Percentiles rank a stretch among this genome's conserved stretches.
phyloP scores from a whole-genome alignment of 2,888 invertebrate species.

The Atherix ibis region DNA sequence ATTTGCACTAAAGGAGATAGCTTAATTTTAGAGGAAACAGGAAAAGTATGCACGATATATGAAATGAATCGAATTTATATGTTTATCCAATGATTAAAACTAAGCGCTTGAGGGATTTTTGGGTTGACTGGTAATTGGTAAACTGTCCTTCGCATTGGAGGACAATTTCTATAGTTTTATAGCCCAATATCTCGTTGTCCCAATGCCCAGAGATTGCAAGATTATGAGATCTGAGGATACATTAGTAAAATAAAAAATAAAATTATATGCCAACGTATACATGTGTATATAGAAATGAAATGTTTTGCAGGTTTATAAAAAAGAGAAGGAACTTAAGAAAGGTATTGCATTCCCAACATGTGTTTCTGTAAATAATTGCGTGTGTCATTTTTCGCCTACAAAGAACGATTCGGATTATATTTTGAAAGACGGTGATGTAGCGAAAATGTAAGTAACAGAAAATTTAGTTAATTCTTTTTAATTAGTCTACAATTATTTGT shows the following conservation, averaged over 20 bases:
- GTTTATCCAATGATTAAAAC: slow-evolving; percentile 31
- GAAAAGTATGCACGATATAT: slow-evolving; percentile 63
- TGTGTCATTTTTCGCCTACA: slow-evolving; percentile 96
- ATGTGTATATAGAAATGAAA: background rate
- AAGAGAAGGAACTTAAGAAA: slow-evolving; percentile 95
- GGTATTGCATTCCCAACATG: slow-evolving; percentile 99
- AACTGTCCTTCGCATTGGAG: background rate
- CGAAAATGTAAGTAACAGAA: slow-evolving; percentile 76
- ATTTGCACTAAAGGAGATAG: slow-evolving; percentile 88
- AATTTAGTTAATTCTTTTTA: slow-evolving; percentile 1
- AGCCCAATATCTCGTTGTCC: slow-evolving; percentile 6
- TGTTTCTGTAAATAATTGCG: slow-evolving; percentile 96
- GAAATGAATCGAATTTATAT: background rate
- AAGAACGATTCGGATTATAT: slow-evolving; percentile 77
- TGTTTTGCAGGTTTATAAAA: slow-evolving; percentile 55
- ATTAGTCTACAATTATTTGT: slow-evolving; percentile 8
- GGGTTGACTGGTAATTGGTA: background rate
- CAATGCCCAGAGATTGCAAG: slow-evolving; percentile 26
- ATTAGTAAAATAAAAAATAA: background rate
- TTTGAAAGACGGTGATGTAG: slow-evolving; percentile 82
- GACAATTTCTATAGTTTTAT: slow-evolving; percentile 7
- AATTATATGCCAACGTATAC: background rate
- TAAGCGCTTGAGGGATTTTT: slow-evolving; percentile 24
- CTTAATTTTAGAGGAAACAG: slow-evolving; percentile 75
- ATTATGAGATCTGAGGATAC: slow-evolving; percentile 35